Base-by-base conservation (phyloP, 2,888 invertebrate genomes). In the Drosophila longiperda region DNA sequence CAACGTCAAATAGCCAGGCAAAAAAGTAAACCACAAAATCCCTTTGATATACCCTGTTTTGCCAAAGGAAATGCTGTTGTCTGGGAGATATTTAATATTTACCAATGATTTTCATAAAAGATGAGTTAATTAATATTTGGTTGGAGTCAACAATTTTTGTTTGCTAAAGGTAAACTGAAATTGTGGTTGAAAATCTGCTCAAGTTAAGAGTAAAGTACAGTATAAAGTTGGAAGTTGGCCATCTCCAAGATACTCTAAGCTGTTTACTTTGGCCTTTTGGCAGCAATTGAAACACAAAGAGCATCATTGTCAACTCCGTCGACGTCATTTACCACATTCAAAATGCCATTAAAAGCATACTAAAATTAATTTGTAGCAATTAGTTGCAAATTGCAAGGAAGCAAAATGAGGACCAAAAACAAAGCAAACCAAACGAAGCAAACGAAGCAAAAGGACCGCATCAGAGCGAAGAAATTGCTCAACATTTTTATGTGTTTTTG, bases 281-380 rank as follows among this genome's bases (percentile, higher is more conserved):
- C 63, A 69, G 80, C 80, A 78, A 79, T 78, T 75, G 80, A 78
- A 75, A 70, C 66, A 82, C 83, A 82, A 87, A 81, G 82, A 65
- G 78, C 71, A 66, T 70, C 83, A 78, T 87, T 83, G 87, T 83
- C 83, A 74, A 69, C 73, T 80, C 57, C 65, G 76, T 65, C 73
- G 73, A 73, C 71, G 81, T 82, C 82, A 81, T 85, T 77, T 76
- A 75, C 82, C 87, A 87, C 86, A 89, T 87, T 87, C 89, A 87
- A 89, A 89, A 89, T 84, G 89, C 85, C 88, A 89, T 87, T 89
- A 87, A 89, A 87, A 89, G 86, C 79, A 85, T 85, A 89, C 89
- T 89, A 89, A 87, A 89, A 89, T 87, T 89, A 87, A 89, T 87
- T 89, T 88, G 88, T 87, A 77, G 87, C 87, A 87, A 87, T 87